Evolutionary conservation across 2,797 vertebrate genomes (phyloP).

Genomic region (Thaleichthys pacificus): DNA sequence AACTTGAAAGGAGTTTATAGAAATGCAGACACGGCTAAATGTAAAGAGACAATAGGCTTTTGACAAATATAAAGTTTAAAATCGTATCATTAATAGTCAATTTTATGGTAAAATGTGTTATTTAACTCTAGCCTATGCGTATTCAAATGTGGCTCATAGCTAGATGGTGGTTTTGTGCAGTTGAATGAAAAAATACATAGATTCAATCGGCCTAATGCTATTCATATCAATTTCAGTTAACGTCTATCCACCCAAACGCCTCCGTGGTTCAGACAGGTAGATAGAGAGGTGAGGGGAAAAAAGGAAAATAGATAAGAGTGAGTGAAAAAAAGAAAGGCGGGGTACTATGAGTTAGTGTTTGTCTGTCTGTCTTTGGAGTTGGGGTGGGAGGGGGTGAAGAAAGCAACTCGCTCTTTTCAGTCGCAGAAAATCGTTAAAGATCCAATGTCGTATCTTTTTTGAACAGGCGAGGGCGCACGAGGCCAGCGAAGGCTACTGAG

Average conservation of each 20-base stretch:
- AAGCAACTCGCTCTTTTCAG: neutral
- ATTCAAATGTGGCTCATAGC: too few species aligned
- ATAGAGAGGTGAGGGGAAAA: neutral
- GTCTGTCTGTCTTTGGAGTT: neutral
- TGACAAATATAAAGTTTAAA: too few species aligned
- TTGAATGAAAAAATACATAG: too few species aligned
- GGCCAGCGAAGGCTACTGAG: slow-evolving; percentile 70
- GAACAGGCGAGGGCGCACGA: slow-evolving; percentile 81
- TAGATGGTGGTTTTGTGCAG: too few species aligned
- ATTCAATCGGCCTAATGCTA: neutral
- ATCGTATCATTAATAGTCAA: too few species aligned
- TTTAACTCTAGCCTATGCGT: too few species aligned
- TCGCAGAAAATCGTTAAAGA: neutral
- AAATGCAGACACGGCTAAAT: too few species aligned
- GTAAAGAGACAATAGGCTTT: too few species aligned
- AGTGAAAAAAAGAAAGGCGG: neutral
- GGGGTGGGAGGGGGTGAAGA: neutral
- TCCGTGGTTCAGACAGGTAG: neutral
- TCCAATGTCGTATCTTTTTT: slow-evolving; percentile 56
- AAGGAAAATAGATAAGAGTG: neutral
- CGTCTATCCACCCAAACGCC: neutral
- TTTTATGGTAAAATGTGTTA: too few species aligned
- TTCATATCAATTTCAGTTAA: neutral
- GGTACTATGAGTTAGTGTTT: neutral
- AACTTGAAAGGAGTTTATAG: too few species aligned